Evolutionary conservation across 1,140 invertebrate genomes (phyloP), one percentile per base, ranked within the genome.

Genomic region (Diabrotica virgifera): DNA sequence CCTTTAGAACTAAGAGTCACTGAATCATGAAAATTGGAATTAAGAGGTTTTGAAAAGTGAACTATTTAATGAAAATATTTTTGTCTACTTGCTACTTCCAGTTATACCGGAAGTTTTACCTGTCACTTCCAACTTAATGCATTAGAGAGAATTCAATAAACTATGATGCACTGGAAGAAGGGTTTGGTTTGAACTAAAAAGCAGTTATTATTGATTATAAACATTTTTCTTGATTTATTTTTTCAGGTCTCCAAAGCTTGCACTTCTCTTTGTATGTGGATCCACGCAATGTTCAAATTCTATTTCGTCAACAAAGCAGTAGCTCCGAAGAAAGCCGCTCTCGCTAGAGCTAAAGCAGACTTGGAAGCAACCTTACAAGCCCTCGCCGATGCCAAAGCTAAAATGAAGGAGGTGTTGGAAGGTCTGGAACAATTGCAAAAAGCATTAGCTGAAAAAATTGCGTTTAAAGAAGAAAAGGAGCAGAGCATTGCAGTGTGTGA

Each of bases 181-280:
- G n/a, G n/a, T n/a, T n/a, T 52, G 56, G 36, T 63, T 59, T 14
- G 57, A 38, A 38, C 10, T 40, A 37, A 59, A 6, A 24, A 24
- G 4, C 24, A 24, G 24, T 24, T 24, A 24, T 24, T 24, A 24
- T 24, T 24, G 0, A 36, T 46, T 40, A 35, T 40, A 14, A 9
- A 59, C 10, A 11, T 24, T 13, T 36, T 64, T 24, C 1, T 24
- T 24, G 24, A n/a, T n/a, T n/a, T n/a, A n/a, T n/a, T 24, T 11
- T 54, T 63, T n/a, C 36, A 85, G 83, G 87, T 90, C 0, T 92
- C 90, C 0, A 92, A 90, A 78, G 90, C 90, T 4, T 92, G 90
- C 73, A 87, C 87, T 63, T 91, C 89, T 0, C 79, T 90, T 1
- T 89, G 87, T 69, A 84, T 85, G 71, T 90, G 88, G 87, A 81